phyloP scores from a whole-genome alignment of 2,113 vertebrate species.

The Syrmaticus mikado region DNA sequence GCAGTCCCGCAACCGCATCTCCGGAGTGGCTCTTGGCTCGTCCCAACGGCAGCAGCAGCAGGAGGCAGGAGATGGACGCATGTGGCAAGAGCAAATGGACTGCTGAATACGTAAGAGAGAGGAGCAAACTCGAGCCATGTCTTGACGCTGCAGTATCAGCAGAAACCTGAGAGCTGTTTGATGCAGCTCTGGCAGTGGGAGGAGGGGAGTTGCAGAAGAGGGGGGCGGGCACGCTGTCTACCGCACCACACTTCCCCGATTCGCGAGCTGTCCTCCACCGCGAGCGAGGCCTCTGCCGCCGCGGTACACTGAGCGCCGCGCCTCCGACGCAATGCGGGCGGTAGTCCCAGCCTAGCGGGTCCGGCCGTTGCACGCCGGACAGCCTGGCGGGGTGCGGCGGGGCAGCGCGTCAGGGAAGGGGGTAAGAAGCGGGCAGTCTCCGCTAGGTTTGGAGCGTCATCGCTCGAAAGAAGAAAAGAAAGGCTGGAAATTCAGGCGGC shows the following conservation, averaged over 20 bases:
- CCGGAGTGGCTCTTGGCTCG: conserved; percentile 38
- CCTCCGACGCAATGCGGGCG: conserved; percentile 80
- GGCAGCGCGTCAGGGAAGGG: neutral
- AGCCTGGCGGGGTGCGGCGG: neutral
- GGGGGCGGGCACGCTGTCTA: neutral
- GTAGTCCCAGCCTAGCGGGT: neutral
- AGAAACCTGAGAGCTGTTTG: conserved; percentile 86
- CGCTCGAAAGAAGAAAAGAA: no score
- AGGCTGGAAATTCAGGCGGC: neutral
- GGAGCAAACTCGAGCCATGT: conserved; percentile 87
- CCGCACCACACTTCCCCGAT: neutral
- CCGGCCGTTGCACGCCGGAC: no score
- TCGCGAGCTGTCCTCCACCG: neutral
- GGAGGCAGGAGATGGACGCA: conserved; percentile 46
- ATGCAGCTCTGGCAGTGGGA: conserved; percentile 68
- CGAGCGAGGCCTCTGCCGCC: neutral
- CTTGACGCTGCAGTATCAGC: conserved; percentile 94
- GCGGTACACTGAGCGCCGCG: conserved; percentile 39
- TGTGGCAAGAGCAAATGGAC: conserved; percentile 47
- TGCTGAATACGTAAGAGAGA: conserved; percentile 80
- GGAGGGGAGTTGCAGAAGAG: neutral
- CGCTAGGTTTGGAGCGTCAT: no score
- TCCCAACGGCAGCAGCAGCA: conserved; percentile 21
- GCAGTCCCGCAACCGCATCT: conserved; percentile 52
- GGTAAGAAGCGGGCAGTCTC: no score